Base-by-base conservation (phyloP, 2,113 vertebrate genomes). In the Labrus mixtus region DNA sequence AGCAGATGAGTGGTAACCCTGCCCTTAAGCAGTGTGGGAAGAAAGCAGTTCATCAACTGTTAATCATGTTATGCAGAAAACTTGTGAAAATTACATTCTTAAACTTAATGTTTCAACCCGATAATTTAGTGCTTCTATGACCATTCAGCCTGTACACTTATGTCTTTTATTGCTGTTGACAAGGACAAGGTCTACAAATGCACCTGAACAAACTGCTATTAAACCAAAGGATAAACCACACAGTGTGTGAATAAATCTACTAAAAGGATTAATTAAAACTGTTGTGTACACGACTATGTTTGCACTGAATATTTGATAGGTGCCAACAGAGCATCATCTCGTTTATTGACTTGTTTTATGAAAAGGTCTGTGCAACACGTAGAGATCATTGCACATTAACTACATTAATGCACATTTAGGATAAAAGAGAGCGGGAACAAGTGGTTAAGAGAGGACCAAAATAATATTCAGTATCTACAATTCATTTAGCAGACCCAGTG, bases 1-100 rank as follows among this genome's bases (percentile, higher is more conserved):
- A 25, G 62, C 65, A 81, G 69, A 88, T 80, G 51, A 81, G 19
- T 48, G 46, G 84, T 20, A 54, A 57, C 50, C 8, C 46, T 61
- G 25, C 48, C 76, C 69, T 69, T 39, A 39, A 66, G 62, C 53
- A 57, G 39, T 7, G 16, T 48, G 46, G 16, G 46, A 48, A 19
- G 46, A 46, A 46, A 41, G 45, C 16, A 5, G 60, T 15, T 62
- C 41, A 73, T 8, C 17, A 63, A 25, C 50, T 51, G 8, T 20
- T 68, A 54, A 74, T n/a, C 19, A 43, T 37, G 60, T 50, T 73
- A 10, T 0, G 1, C 43, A 55, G 6, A 16, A 76, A 19, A 37
- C 62, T 20, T 58, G 10, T 8, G 43, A 39, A 51, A 67, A 20
- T 20, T 3, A 2, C 41, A 57, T 39, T 10, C 13, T 10, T 1